Evolutionary conservation across 1,140 invertebrate species (phyloP).

Genomic region (Lepidotrigona ventralis): DNA sequence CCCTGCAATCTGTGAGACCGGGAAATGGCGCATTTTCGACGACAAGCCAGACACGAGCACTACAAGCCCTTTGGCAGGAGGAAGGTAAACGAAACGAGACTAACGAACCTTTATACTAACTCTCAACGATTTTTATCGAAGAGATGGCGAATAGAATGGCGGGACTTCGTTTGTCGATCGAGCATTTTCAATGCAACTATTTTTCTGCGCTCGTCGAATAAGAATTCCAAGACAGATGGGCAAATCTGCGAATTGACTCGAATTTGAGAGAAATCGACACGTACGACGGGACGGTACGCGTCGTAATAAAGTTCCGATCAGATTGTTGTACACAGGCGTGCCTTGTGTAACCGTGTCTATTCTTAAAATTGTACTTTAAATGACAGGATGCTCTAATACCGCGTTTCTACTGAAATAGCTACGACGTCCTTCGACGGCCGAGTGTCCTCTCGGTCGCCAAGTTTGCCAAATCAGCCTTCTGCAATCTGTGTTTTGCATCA

Average conservation of each 20-base stretch:
- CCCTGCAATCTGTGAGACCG: background rate
- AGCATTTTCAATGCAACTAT: background rate
- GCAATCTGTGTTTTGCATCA: slow-evolving; percentile 8
- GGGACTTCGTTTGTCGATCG: background rate
- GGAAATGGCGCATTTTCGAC: slow-evolving; percentile 75
- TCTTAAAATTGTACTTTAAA: slow-evolving; percentile 41
- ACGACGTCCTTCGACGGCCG: slow-evolving; percentile 51
- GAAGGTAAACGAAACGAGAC: slow-evolving; percentile 71
- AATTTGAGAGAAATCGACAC: background rate
- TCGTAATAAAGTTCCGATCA: background rate
- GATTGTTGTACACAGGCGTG: background rate
- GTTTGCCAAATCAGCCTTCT: slow-evolving; percentile 39
- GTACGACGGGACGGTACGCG: background rate
- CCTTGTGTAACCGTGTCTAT: slow-evolving; percentile 28
- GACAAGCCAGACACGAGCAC: slow-evolving; percentile 72
- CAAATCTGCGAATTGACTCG: no score
- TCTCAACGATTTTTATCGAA: background rate
- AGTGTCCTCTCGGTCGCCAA: slow-evolving; percentile 43
- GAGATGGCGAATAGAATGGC: accelerated
- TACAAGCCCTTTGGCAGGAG: slow-evolving; percentile 78
- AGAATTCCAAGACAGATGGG: background rate
- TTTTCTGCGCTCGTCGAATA: background rate
- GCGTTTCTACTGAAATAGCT: slow-evolving; percentile 59
- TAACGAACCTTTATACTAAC: background rate
- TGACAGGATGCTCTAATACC: slow-evolving; percentile 42